These are phyloP conservation scores for Oryzaephilus surinamensis DNA, from an alignment of 1,140 invertebrate genomes.

Conservation along the genomic window DNA sequence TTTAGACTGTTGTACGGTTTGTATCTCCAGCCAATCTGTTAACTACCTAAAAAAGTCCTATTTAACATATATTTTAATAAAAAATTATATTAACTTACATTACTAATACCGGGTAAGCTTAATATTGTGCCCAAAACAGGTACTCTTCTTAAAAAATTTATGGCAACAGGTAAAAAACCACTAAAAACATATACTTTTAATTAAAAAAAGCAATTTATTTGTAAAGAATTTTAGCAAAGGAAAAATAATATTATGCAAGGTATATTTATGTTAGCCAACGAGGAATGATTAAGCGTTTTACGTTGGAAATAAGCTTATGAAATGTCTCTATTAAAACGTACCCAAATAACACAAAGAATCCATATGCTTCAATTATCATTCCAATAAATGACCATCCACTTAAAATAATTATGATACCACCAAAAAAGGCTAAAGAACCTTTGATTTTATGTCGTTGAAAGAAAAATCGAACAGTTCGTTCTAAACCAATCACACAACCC, in stretches of 20 bases:
- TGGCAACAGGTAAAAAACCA: constrained; percentile 80
- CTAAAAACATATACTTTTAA: no score
- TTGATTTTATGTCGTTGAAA: constrained; percentile 96
- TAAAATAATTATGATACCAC: constrained; percentile 89
- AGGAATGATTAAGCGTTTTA: no score
- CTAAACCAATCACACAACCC: constrained; percentile 91
- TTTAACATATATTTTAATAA: constrained; percentile 5
- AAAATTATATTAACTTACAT: constrained; percentile 28
- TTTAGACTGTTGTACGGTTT: constrained; percentile 43
- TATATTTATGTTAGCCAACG: no score
- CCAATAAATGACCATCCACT: constrained; percentile 92
- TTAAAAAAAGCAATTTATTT: constrained; percentile 8
- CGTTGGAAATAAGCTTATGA: no score
- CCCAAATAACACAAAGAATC: constrained; percentile 73
- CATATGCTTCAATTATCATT: constrained; percentile 91
- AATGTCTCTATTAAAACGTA: no score
- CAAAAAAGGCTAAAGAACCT: constrained; percentile 86
- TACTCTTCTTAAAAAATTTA: constrained; percentile 75
- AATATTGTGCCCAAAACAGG: constrained; percentile 63
- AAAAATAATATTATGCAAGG: constrained; percentile 17
- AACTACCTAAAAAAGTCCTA: constrained; percentile 37
- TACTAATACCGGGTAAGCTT: constrained; percentile 61
- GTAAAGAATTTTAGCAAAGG: constrained; percentile 5
- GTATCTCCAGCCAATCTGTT: constrained; percentile 50
- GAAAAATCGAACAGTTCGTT: constrained; percentile 94